Evolutionary conservation across 2,113 vertebrate species (phyloP).

Genomic region (Atractosteus spatula): DNA sequence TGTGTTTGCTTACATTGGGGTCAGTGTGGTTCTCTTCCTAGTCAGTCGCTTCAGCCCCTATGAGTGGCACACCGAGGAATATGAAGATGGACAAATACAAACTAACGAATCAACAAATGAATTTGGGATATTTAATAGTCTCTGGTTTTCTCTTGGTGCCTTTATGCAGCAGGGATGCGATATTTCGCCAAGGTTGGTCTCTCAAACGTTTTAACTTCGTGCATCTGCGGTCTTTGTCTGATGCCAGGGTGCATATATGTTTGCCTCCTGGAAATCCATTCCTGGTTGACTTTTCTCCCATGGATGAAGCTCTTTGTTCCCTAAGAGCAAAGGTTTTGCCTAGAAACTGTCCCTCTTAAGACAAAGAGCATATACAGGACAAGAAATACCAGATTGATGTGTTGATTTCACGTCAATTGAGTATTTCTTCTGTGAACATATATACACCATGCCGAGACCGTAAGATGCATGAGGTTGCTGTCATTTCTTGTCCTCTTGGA

Average conservation of each 20-base stretch:
- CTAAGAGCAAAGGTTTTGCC: background rate
- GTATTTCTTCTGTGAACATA: slow-evolving; percentile 62
- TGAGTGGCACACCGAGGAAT: slow-evolving; percentile 98
- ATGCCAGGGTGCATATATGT: slow-evolving; percentile 71
- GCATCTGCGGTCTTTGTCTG: slow-evolving; percentile 69
- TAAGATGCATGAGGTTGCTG: slow-evolving; percentile 76
- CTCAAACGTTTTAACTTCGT: slow-evolving; percentile 69
- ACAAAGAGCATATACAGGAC: slow-evolving; percentile 20
- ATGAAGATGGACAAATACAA: slow-evolving; percentile 97
- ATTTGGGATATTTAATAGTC: slow-evolving; percentile 99
- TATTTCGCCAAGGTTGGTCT: slow-evolving; percentile 90
- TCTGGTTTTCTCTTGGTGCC: slow-evolving; percentile 94
- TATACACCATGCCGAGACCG: slow-evolving; percentile 69
- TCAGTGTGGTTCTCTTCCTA: slow-evolving; percentile 98
- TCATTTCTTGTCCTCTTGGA: slow-evolving; percentile 83
- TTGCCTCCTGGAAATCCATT: slow-evolving; percentile 48
- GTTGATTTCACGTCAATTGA: slow-evolving; percentile 34
- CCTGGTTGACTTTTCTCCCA: slow-evolving; percentile 6
- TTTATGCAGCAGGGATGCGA: slow-evolving; percentile 96
- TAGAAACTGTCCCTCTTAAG: background rate
- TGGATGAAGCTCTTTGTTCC: slow-evolving; percentile 18
- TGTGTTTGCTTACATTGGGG: slow-evolving; percentile 98
- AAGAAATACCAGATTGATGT: slow-evolving; percentile 38
- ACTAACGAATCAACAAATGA: slow-evolving; percentile 98
- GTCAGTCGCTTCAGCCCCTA: slow-evolving; percentile 99